Percentiles rank a stretch among this genome's conserved stretches.
Evolutionary conservation across 2,797 vertebrate genomes (phyloP).

Genomic region (Oreortyx pictus): DNA sequence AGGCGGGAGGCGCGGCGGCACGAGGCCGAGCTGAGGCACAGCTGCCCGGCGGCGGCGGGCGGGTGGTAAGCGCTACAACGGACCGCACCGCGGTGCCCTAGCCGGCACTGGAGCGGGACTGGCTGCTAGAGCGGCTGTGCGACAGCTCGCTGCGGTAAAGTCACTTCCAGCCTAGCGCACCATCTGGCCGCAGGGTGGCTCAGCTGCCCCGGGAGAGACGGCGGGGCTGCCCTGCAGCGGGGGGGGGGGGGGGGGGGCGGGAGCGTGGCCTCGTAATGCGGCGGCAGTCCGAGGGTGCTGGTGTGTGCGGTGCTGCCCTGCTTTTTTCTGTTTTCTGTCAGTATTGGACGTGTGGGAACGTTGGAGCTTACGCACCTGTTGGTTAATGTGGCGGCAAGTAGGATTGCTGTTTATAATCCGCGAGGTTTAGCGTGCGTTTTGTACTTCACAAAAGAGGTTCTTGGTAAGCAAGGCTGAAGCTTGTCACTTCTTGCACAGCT

Average conservation of each 20-base stretch:
- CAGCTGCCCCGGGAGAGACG: no score
- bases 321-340: rapidly evolving
- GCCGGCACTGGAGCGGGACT: no score
- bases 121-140: no score
- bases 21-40: no score
- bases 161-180: no score
- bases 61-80: background rate
- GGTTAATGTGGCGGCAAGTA: rapidly evolving
- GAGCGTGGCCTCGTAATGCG: no score
- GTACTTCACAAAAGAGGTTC: background rate
- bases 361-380: rapidly evolving
- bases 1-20: background rate
- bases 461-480: background rate
- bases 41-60: no score
- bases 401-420: rapidly evolving
- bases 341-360: background rate
- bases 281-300: no score
- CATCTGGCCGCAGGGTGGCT: no score
- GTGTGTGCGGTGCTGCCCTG: background rate
- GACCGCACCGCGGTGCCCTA: no score
- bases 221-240: no score
- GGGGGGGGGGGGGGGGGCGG: no score
- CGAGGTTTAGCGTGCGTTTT: rapidly evolving
- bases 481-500: background rate
- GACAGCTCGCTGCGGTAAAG: background rate